Evolutionary conservation across 2,888 invertebrate genomes (phyloP), one percentile per base, ranked within the genome.

Genomic region (Crepidodera aurea): DNA sequence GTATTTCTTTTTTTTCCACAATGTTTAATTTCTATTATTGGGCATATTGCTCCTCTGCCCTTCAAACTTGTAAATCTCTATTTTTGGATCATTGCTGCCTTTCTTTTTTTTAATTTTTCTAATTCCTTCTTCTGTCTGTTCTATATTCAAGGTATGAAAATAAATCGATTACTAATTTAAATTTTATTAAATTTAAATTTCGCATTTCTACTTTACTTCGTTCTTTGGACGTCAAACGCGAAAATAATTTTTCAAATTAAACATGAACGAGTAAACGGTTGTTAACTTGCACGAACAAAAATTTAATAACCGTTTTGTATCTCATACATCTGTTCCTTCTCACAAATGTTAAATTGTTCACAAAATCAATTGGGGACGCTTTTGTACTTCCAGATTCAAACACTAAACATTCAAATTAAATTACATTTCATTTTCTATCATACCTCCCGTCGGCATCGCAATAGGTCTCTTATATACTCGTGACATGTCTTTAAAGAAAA

Each of bases 301-400:
- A 46, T 56, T 61, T 56, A 37, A 57, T 56, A 56, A 61, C 39
- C 51, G 37, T n/a, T 56, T 44, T 42, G 46, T 50, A 62, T 56
- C 69, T 71, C 64, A 62, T 71, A 69, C 73, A 74, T 73, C 74
- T 74, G 74, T 71, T 70, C 69, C 65, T 69, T 72, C 71, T 69
- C 68, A 70, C 70, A 58, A 63, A 51, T 69, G 65, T 67, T 60
- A 53, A 67, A 71, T 66, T 69, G 69, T 70, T 69, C 70, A 66
- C 64, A 69, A 73, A 70, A 70, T 70, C 70, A 68, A 73, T 72
- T 68, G 67, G 64, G 61, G 16, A 39, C 37, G 12, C 46, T 37
- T 64, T 66, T 51, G 56, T 57, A 51, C 64, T 66, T 70, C 61
- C 64, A 62, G 54, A 71, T 69, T 71, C 69, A 71, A 71, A 71